Evolutionary conservation across 2,797 vertebrate genomes (phyloP).

Genomic region (Sebastes baramenuke): DNA sequence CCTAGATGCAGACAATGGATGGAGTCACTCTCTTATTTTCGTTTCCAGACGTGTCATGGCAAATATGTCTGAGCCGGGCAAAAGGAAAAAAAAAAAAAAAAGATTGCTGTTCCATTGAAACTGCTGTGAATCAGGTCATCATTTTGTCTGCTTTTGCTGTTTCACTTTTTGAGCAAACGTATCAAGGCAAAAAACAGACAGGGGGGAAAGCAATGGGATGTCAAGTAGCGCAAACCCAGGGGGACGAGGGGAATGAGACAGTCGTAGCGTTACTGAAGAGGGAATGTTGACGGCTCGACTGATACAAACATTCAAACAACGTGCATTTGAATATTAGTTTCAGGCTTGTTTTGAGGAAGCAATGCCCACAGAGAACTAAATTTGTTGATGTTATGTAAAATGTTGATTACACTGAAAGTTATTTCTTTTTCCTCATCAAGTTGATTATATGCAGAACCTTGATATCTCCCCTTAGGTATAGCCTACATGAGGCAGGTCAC

Average conservation of each 20-base stretch:
- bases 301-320: constrained; percentile 42
- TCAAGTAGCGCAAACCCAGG: constrained; percentile 49
- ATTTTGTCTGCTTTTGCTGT: constrained; percentile 50
- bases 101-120: constrained; percentile 16
- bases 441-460: constrained; percentile 40
- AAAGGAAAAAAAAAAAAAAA: not conserved
- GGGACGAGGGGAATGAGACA: constrained; percentile 43
- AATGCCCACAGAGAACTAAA: constrained; percentile 40
- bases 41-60: constrained; percentile 7
- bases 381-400: constrained; percentile 44
- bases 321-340: constrained; percentile 25
- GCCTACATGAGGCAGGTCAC: constrained; percentile 22
- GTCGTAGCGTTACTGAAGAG: constrained; percentile 13
- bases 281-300: constrained; percentile 10
- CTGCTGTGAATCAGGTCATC: constrained; percentile 27
- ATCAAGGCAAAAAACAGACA: constrained; percentile 15
- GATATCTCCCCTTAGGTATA: constrained; percentile 30
- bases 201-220: constrained; percentile 47
- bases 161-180: constrained; percentile 40
- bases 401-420: constrained; percentile 42
- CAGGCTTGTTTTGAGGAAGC: constrained; percentile 15
- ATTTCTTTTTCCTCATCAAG: constrained; percentile 43
- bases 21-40: constrained; percentile 10
- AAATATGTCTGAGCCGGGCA: constrained; percentile 17
- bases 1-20: constrained; percentile 11